Evolutionary conservation across 1,140 invertebrate genomes (phyloP).

Genomic region (Eulimnadia texana): DNA sequence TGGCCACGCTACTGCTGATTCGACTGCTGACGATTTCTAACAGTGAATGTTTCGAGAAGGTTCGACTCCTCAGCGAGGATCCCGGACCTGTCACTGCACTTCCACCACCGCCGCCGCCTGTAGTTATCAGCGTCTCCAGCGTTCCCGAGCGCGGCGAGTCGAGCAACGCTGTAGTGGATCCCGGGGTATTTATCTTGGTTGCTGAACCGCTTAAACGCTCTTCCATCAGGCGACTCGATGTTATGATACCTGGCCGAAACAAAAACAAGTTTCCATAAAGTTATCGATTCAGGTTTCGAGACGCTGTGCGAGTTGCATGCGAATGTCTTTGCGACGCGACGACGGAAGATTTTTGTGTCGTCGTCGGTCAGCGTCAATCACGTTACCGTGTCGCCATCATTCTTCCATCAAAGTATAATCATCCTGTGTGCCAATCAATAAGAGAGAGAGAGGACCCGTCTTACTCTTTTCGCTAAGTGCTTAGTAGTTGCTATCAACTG

Average conservation of each 20-base stretch:
- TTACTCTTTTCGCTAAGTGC: too few species aligned
- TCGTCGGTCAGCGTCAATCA: background rate
- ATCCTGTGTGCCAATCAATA: background rate
- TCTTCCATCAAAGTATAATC: background rate
- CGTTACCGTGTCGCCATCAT: background rate
- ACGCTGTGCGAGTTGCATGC: too few species aligned
- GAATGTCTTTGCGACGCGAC: too few species aligned
- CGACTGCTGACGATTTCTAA: conserved; percentile 49
- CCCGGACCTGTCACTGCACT: background rate
- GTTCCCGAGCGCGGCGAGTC: conserved; percentile 24
- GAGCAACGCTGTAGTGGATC: conserved; percentile 24
- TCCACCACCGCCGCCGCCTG: conserved; percentile 19
- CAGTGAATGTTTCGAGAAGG: conserved; percentile 39
- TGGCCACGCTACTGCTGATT: conserved; percentile 33
- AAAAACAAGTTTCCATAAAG: conserved; percentile 20
- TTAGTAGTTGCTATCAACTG: too few species aligned
- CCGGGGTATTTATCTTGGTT: conserved; percentile 34
- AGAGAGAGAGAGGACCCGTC: background rate
- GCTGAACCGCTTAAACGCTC: conserved; percentile 34
- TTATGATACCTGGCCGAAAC: conserved; percentile 37
- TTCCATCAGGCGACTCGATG: conserved; percentile 31
- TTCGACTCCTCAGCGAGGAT: conserved; percentile 20
- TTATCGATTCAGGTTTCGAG: too few species aligned
- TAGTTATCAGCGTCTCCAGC: conserved; percentile 26
- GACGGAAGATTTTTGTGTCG: background rate